phyloP scores from a whole-genome alignment of 2,797 vertebrate species.

The Pseudochromis fuscus region DNA sequence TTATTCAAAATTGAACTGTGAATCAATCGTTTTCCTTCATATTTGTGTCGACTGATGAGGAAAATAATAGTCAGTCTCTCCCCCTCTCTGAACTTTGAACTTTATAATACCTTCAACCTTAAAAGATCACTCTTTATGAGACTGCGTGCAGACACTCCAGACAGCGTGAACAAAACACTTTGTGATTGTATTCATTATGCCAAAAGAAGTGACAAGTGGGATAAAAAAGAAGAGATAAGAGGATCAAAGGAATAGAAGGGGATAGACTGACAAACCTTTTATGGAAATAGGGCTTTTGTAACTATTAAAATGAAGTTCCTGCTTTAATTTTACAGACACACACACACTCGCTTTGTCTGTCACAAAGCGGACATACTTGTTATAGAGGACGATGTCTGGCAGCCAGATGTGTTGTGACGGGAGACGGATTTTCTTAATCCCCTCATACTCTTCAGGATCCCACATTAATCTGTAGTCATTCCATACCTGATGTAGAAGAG shows the following conservation, averaged over 20 bases:
- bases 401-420: slow-evolving; percentile 89
- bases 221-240: slow-evolving; percentile 23
- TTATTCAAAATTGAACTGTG: background rate
- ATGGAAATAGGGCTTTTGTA: slow-evolving; percentile 28
- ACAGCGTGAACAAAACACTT: slow-evolving; percentile 1
- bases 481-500: slow-evolving; percentile 79
- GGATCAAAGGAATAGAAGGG: slow-evolving; percentile 30
- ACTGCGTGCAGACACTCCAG: slow-evolving; percentile 3
- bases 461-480: slow-evolving; percentile 88
- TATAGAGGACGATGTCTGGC: slow-evolving; percentile 89
- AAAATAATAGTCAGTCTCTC: slow-evolving; percentile 10
- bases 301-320: slow-evolving; percentile 15
- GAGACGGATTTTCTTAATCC: slow-evolving; percentile 87
- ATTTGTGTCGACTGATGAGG: background rate
- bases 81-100: background rate
- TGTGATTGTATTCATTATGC: slow-evolving; percentile 15
- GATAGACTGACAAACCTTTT: slow-evolving; percentile 40
- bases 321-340: slow-evolving; percentile 22
- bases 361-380: slow-evolving; percentile 80
- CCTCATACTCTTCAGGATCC: slow-evolving; percentile 87
- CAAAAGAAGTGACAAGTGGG: slow-evolving; percentile 21
- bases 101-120: background rate
- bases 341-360: background rate
- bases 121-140: slow-evolving; percentile 7
- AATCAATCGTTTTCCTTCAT: background rate